Evolutionary conservation across 1,140 invertebrate genomes (phyloP).

Genomic region (Halotydeus destructor): DNA sequence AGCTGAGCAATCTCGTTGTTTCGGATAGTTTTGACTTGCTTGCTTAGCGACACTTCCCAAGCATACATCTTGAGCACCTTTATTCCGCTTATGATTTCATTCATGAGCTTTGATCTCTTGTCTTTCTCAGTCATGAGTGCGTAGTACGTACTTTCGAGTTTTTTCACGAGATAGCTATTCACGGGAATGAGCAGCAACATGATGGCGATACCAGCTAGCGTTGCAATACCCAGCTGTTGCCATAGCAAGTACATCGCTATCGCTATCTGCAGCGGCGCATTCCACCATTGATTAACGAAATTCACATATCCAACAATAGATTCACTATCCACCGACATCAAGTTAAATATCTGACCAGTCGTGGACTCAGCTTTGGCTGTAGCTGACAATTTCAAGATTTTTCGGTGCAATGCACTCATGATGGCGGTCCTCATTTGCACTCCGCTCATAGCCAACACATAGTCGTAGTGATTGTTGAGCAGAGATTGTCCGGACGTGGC

Average conservation of each 20-base stretch:
- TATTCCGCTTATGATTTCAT: conserved; percentile 67
- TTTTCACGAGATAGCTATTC: conserved; percentile 65
- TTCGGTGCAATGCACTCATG: conserved; percentile 25
- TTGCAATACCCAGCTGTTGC: conserved; percentile 67
- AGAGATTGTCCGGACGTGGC: conserved; percentile 65
- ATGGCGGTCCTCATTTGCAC: conserved; percentile 22
- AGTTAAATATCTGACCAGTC: conserved; percentile 65
- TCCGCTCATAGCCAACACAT: conserved; percentile 19
- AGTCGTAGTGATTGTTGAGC: conserved; percentile 61
- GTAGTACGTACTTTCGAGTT: conserved; percentile 65
- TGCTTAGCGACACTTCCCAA: conserved; percentile 73
- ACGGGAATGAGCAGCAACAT: conserved; percentile 73
- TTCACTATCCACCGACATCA: conserved; percentile 88
- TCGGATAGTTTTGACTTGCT: conserved; percentile 33
- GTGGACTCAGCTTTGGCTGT: conserved; percentile 27
- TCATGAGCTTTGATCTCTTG: conserved; percentile 61
- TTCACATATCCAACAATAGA: conserved; percentile 83
- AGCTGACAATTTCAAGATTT: conserved; percentile 24
- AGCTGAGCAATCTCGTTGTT: conserved; percentile 31
- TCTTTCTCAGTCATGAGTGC: conserved; percentile 85
- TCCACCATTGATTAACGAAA: conserved; percentile 92
- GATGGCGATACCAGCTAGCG: conserved; percentile 68
- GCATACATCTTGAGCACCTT: conserved; percentile 72
- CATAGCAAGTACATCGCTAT: conserved; percentile 62
- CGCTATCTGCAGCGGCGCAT: conserved; percentile 65